Evolutionary conservation across 2,797 vertebrate species (phyloP).

Genomic region (Diplodus puntazzo): DNA sequence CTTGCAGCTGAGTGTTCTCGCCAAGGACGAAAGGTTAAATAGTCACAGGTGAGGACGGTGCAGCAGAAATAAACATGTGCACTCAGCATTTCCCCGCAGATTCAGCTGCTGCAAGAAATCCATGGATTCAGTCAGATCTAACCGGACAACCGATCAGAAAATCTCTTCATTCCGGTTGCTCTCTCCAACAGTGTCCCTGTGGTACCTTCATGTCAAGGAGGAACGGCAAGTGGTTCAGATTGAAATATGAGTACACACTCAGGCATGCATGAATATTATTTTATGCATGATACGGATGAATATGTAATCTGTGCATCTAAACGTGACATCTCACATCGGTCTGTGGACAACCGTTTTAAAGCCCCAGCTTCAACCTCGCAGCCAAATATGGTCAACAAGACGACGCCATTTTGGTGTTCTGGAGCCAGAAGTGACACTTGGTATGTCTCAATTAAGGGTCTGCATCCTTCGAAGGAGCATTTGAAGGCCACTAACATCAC

Average conservation of each 20-base stretch:
- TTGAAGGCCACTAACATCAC: too few relatives aligned
- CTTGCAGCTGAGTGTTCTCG: background rate
- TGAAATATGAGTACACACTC: constrained; percentile 8
- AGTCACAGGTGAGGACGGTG: constrained; percentile 18
- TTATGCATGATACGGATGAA: constrained; percentile 21
- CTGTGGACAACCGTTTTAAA: too few relatives aligned
- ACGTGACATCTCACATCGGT: background rate
- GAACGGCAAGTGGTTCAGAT: background rate
- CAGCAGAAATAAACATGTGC: constrained; percentile 3
- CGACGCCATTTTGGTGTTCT: too few relatives aligned
- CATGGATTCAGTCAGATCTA: background rate
- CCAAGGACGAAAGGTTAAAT: background rate
- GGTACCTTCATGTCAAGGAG: constrained; percentile 9
- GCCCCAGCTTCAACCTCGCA: too few relatives aligned
- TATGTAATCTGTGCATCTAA: constrained; percentile 20
- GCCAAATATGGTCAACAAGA: too few relatives aligned
- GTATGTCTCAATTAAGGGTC: too few relatives aligned
- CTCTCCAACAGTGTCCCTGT: constrained; percentile 5
- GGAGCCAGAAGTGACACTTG: too few relatives aligned
- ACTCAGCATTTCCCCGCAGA: background rate
- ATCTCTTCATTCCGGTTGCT: background rate
- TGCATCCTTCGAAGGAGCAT: too few relatives aligned
- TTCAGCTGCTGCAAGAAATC: background rate
- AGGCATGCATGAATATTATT: constrained; percentile 13
- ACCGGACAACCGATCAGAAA: background rate